Base-by-base conservation (phyloP, 2,888 invertebrate genomes). In the Belgica antarctica region DNA sequence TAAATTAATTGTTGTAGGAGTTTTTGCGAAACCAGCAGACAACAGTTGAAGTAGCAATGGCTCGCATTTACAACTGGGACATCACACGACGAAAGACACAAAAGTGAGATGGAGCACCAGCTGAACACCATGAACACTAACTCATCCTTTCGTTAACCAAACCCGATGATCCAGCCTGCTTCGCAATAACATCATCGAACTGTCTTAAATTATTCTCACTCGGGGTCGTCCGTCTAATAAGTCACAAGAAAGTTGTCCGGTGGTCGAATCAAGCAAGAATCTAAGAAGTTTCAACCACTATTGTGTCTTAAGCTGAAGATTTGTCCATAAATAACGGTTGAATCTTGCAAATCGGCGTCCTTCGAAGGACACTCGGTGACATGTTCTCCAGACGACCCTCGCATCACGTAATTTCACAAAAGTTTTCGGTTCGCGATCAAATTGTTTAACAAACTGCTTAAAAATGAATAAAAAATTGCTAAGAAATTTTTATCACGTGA, bases 1-100 rank as follows among this genome's bases (percentile, higher is more conserved):
- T n/a, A 10, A 7, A 7, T 27, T 65, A 12, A 8, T 65, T 12
- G n/a, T 27, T 25, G 1, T 8, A 61, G 62, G 62, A 71, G 22
- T 66, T 71, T 66, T 61, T 74, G 78, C 90, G 96, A 77, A 97
- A 98, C 83, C 98, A 98, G 81, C 91, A 94, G 77, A 99, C 98
- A 15, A 98, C 96, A 19, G 94, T 95, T 59, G 98, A 99, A 87
- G 98, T 98, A 24, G 98, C 97, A 79, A 96, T 98, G 94, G 97
- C 98, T 28, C 84, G 98, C 77, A 94, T 98, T 24, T 96, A 93
- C 79, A 98, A 98, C 80, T 97, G 96, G 96, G 94, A 96, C 82
- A 95, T 98, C 1, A 96, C 96, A 79, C 86, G 89, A 77, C 87
- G 94, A 27, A 68, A 68, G 31, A 8, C n/a, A 28, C 31, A 62